Base-by-base conservation (phyloP, 2,797 vertebrate genomes). In the Sternotherus odoratus region DNA sequence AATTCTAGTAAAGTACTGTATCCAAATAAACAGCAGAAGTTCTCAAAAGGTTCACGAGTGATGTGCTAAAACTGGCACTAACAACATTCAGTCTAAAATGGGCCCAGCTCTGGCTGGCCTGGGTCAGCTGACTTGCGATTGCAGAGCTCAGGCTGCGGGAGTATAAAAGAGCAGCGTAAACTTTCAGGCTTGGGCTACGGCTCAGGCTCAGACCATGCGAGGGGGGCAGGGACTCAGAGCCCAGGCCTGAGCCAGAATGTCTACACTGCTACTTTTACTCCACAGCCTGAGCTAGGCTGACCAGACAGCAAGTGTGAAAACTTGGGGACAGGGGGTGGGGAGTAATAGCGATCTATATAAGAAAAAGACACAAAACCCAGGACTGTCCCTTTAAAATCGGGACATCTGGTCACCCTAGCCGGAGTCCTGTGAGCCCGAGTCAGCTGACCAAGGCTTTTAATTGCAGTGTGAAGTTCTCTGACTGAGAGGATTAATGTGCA, bases 1-100 rank as follows among this genome's bases (percentile, higher is more conserved):
- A 60, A 60, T 36, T 36, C n/a, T 36, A 63, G 54, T 10, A 39
- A 86, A 85, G 30, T 2, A 50, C 72, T 6, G 11, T 5, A 33
- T 30, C 69, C 43, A 83, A 83, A 92, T 13, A 80, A 75, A 6
- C 26, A 0, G 0, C 89, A 74, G 79, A 80, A 11, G 87, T 87
- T 96, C 93, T 94, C 93, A 95, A 91, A 92, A 48, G 69, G 46
- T 36, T 95, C 91, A 63, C 4, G 46, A 94, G 17, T 4, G 86
- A 92, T 36, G 86, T 50, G 26, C 86, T 90, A 78, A 93, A 96
- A 96, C 95, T 81, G 90, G 90, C 95, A 95, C 82, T 96, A 96
- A 93, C 84, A 93, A 91, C 43, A 86, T 48, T n/a, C 39, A 74
- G 72, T 53, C 39, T 63, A 60, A 91, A 92, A 74, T 8, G 17